phyloP scores from a whole-genome alignment of 2,888 invertebrate genomes.

The Eupithecia dodoneata region DNA sequence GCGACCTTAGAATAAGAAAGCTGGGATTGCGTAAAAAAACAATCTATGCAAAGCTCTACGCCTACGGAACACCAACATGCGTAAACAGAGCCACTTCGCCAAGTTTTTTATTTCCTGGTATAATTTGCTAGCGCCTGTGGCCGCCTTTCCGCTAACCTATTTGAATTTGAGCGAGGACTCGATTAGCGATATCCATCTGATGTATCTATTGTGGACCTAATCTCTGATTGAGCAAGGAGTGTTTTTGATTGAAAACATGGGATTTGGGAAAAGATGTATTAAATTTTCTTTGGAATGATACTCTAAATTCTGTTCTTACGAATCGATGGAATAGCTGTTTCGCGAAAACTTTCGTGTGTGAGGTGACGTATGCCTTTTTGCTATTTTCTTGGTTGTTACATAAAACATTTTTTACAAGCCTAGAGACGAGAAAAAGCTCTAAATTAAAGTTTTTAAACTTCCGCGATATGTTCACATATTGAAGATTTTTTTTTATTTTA shows the following conservation, averaged over 20 bases:
- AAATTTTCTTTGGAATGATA: not conserved
- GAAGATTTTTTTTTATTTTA: too few species aligned
- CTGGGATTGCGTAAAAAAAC: not conserved
- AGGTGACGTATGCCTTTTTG: not conserved
- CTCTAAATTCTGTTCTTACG: not conserved
- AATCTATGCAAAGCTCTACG: not conserved
- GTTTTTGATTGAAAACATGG: not conserved
- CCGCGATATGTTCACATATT: too few species aligned
- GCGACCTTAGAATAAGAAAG: not conserved
- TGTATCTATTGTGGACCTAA: constrained; percentile 43
- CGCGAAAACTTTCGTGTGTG: not conserved
- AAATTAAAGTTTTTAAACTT: too few species aligned
- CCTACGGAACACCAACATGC: constrained; percentile 19
- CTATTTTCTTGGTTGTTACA: not conserved
- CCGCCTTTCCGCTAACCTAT: constrained; percentile 69
- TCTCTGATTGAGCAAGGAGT: constrained; percentile 17
- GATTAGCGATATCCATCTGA: constrained; percentile 67
- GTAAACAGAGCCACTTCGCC: not conserved
- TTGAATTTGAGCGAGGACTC: constrained; percentile 73
- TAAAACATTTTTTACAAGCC: not conserved
- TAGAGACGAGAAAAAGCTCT: not conserved
- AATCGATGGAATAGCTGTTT: not conserved
- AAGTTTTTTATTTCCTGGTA: constrained; percentile 68
- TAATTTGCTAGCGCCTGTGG: constrained; percentile 73
- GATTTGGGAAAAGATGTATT: not conserved